Percentiles rank a stretch among this genome's conserved stretches.
phyloP scores from a whole-genome alignment of 2,888 invertebrate genomes.

The Nomada goodeniana region DNA sequence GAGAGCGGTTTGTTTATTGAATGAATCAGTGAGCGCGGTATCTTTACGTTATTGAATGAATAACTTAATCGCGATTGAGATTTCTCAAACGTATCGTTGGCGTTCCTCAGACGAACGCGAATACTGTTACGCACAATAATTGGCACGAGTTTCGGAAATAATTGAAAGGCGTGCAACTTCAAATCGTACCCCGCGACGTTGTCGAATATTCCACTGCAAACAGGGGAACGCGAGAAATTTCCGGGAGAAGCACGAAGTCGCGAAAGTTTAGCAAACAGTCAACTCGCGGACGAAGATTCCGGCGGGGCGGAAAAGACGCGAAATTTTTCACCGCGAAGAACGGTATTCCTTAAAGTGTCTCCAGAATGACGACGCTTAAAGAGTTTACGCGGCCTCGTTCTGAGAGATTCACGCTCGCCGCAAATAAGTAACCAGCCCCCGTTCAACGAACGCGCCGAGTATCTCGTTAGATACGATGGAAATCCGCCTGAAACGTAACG shows the following conservation, averaged over 20 bases:
- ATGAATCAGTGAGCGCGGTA: not conserved
- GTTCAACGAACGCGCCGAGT: not conserved
- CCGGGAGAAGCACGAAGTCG: conserved; percentile 27
- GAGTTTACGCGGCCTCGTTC: conserved; percentile 9
- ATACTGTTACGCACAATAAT: not conserved
- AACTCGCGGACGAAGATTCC: conserved; percentile 17
- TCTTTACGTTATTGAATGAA: not conserved
- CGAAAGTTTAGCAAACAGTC: conserved; percentile 32
- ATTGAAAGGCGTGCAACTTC: not conserved
- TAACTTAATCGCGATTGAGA: not conserved
- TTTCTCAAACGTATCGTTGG: too few relatives aligned
- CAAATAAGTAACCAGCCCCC: conserved; percentile 9
- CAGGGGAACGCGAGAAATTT: conserved; percentile 12
- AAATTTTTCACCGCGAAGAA: conserved; percentile 25
- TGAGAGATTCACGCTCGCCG: conserved; percentile 23
- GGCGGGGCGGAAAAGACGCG: not conserved
- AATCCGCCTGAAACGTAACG: conserved; percentile 39
- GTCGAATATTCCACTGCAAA: conserved; percentile 16
- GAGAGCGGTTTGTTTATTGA: not conserved
- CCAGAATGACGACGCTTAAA: not conserved
- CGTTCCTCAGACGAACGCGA: too few relatives aligned
- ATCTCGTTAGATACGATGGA: conserved; percentile 42
- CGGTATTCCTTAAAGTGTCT: conserved; percentile 4
- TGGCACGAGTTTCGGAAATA: not conserved
- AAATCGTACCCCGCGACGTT: not conserved